Percentiles rank a stretch among this genome's conserved stretches.
Conservation (phyloP, 2,888 invertebrate species). For the Chalcosyrphus nemorum region DNA sequence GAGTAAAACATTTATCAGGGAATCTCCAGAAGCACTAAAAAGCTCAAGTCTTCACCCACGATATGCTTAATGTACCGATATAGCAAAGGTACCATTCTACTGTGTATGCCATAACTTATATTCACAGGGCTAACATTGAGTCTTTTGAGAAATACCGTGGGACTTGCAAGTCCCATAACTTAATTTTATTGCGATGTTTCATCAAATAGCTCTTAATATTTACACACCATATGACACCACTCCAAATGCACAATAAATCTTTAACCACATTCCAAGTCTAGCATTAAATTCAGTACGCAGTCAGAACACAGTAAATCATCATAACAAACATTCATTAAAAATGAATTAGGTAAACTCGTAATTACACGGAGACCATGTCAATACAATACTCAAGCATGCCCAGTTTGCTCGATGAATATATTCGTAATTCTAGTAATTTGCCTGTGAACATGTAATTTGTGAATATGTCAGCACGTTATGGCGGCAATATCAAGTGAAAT, state of each 20-base stretch:
- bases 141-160: too few species aligned
- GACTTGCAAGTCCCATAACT: too few species aligned
- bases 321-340: conserved; percentile 12
- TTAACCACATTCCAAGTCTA: neutral
- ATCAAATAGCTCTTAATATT: too few species aligned
- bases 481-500: neutral
- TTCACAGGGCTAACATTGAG: too few species aligned
- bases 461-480: conserved; percentile 7
- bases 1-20: too few species aligned
- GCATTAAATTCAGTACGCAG: neutral
- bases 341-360: conserved; percentile 18
- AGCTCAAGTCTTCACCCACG: too few species aligned
- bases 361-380: conserved; percentile 2
- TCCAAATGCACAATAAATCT: neutral
- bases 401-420: neutral
- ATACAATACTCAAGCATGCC: neutral
- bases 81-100: too few species aligned
- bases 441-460: neutral
- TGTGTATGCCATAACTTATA: too few species aligned
- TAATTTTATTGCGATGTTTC: neutral
- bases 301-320: neutral
- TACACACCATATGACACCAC: too few species aligned
- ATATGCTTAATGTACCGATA: too few species aligned
- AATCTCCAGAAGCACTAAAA: too few species aligned
- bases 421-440: conserved; percentile 31